Conservation (phyloP, 2,888 invertebrate genomes). For the Bhutanitis thaidina region DNA sequence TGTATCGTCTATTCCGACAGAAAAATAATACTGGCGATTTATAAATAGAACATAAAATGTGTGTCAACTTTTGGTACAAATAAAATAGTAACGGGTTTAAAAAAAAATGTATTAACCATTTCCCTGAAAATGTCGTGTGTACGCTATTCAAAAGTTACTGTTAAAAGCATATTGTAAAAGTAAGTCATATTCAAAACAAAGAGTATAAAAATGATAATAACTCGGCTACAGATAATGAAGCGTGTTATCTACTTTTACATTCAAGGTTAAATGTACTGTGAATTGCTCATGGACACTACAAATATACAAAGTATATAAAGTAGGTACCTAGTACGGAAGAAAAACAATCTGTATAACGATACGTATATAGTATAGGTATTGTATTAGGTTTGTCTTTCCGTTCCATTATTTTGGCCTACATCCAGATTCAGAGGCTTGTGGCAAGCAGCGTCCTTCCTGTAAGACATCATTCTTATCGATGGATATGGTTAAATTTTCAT, state of each 20-base stretch:
- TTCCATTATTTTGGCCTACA: conserved; percentile 64
- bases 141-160: too few species aligned
- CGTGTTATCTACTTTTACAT: conserved; percentile 23
- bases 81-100: too few species aligned
- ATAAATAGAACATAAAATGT: neutral
- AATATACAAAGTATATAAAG: conserved; percentile 29
- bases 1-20: neutral
- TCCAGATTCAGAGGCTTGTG: conserved; percentile 48
- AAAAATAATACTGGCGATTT: neutral
- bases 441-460: conserved; percentile 37
- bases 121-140: too few species aligned
- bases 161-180: too few species aligned
- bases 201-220: too few species aligned
- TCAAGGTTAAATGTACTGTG: conserved; percentile 51
- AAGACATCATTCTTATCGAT: conserved; percentile 19
- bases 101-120: too few species aligned
- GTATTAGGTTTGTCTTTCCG: too few species aligned
- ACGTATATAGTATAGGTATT: too few species aligned
- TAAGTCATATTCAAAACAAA: too few species aligned
- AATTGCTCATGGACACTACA: conserved; percentile 42
- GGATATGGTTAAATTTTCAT: conserved; percentile 1
- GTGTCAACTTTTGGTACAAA: too few species aligned
- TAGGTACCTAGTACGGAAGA: conserved; percentile 25
- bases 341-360: conserved; percentile 45
- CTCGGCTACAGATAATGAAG: too few species aligned